Evolutionary conservation across 2,797 vertebrate species (phyloP).

Genomic region (Tiaroga cobitis): DNA sequence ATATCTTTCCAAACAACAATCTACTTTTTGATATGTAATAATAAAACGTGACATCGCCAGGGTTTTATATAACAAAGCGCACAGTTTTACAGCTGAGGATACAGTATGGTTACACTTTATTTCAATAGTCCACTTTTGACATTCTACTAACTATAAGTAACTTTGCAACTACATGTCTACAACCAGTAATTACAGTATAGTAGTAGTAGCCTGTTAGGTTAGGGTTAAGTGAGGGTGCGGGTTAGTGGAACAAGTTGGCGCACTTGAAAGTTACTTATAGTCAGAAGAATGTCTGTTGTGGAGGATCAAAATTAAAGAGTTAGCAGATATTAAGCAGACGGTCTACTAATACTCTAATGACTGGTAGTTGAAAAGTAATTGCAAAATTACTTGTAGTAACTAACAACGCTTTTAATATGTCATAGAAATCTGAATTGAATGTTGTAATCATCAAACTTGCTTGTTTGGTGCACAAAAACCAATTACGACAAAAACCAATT

Average conservation of each 20-base stretch:
- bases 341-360: neutral
- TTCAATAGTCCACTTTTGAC: neutral
- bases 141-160: too few species aligned
- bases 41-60: neutral
- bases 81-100: neutral
- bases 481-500: neutral
- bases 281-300: neutral
- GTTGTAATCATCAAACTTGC: too few species aligned
- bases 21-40: slow-evolving; percentile 2
- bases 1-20: neutral
- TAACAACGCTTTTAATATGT: neutral
- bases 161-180: too few species aligned
- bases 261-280: neutral
- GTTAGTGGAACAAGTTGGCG: too few species aligned
- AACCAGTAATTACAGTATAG: too few species aligned
- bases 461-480: neutral
- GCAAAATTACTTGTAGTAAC: neutral
- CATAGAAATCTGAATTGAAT: neutral
- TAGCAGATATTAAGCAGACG: neutral
- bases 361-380: neutral
- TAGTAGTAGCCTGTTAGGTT: too few species aligned
- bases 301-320: neutral
- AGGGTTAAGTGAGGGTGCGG: too few species aligned
- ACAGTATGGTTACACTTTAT: neutral
- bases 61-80: neutral